Conservation (phyloP, 2,888 invertebrate species). For the Agonum fuliginosum region DNA sequence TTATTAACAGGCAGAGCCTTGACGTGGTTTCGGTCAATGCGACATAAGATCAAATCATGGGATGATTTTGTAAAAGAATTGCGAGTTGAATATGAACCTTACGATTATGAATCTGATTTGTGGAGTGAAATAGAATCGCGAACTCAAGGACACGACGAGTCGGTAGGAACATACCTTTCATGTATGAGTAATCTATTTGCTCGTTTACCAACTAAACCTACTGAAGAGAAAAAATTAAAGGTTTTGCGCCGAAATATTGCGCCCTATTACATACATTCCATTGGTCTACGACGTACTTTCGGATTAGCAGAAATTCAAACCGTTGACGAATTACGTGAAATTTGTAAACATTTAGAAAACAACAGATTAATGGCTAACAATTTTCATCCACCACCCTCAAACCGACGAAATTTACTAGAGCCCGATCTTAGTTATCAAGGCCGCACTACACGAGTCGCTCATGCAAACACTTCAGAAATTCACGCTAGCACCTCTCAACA, state of each 20-base stretch:
- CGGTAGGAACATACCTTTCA: conserved; percentile 55
- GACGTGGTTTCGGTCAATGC: conserved; percentile 59
- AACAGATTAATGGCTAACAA: not conserved
- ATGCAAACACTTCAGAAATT: no score
- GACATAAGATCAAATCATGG: not conserved
- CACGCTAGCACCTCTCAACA: no score
- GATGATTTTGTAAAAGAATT: not conserved
- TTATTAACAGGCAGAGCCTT: conserved; percentile 59
- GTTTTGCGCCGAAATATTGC: conserved; percentile 3
- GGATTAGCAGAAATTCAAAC: not conserved
- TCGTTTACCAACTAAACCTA: conserved; percentile 4
- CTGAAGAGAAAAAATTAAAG: not conserved
- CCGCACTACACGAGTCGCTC: no score
- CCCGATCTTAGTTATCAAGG: conserved; percentile 1
- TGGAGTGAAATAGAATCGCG: conserved; percentile 55
- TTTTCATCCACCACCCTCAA: not conserved
- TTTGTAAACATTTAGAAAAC: no score
- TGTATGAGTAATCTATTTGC: conserved; percentile 58
- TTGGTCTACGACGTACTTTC: no score
- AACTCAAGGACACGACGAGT: conserved; percentile 59
- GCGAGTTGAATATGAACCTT: conserved; percentile 49
- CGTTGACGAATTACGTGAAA: no score
- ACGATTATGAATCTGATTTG: conserved; percentile 60
- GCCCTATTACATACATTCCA: conserved; percentile 2
- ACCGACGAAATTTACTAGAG: not conserved